Conservation (phyloP, 2,113 vertebrate genomes). For the Agelaius tricolor region DNA sequence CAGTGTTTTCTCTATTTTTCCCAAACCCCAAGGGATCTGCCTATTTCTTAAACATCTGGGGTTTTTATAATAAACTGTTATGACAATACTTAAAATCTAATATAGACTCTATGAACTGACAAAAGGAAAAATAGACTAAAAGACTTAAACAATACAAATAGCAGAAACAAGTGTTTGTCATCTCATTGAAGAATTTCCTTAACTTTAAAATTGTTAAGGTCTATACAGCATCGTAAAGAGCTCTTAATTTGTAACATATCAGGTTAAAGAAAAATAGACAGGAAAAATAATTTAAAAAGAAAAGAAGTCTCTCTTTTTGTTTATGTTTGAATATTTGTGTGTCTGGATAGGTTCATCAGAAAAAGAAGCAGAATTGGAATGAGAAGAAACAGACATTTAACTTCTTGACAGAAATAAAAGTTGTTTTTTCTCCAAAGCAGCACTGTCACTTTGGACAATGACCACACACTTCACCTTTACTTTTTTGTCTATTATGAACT, state of each 20-base stretch:
- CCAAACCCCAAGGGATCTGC: background rate
- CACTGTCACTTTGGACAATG: background rate
- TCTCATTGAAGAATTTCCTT: background rate
- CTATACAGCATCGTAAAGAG: background rate
- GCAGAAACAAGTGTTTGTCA: background rate
- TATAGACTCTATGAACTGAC: background rate
- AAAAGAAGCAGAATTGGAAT: background rate
- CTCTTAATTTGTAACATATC: background rate
- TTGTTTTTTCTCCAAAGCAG: background rate
- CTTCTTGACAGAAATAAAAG: background rate
- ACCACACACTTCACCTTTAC: background rate
- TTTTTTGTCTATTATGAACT: background rate
- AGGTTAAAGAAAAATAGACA: background rate
- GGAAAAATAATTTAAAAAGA: background rate
- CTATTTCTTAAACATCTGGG: slow-evolving; percentile 30
- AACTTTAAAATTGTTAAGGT: background rate
- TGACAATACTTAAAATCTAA: slow-evolving; percentile 35
- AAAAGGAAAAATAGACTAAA: background rate
- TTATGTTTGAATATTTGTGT: background rate
- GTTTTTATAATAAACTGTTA: background rate
- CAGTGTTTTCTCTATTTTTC: background rate
- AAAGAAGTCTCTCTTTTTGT: background rate
- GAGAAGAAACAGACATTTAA: background rate
- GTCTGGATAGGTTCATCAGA: background rate
- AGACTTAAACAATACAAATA: background rate